Evolutionary conservation across 2,113 vertebrate genomes (phyloP), one percentile per base, ranked within the genome.

Genomic region (Cochlearius cochlearius): DNA sequence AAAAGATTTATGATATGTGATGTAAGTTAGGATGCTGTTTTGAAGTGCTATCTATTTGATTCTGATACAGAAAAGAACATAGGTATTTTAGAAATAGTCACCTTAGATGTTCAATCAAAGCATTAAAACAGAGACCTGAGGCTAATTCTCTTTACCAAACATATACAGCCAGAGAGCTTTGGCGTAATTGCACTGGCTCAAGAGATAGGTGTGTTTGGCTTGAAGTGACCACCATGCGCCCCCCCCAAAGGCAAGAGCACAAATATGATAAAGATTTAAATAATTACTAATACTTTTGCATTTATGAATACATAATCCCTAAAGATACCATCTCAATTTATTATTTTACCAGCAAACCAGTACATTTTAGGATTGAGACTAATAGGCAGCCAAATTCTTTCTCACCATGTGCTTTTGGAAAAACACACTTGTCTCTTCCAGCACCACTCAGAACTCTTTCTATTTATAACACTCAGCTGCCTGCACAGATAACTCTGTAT

Each of bases 401-500:
- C 79, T 94, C 26, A 73, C 19, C 10, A 36, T 10, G 34, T 39
- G 14, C 38, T 88, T 87, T 50, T 59, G 27, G 69, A 85, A 92
- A 96, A 88, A 69, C 15, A 90, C 43, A 53, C 53, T 92, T 67
- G 25, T 32, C 26, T 83, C 39, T 88, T 87, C 60, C 68, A 96
- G 76, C 71, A 86, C 36, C 53, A 77, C 63, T 92, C 78, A 90
- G 63, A 93, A 63, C 19, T 67, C 30, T 66, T 77, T 76, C 71
- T 90, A 66, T 96, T 96, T 96, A 73, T 66, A 94, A 84, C 10
- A 59, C 75, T 81, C 38, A 69, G 17, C 75, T 94, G 50, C 43
- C 74, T 79, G 43, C 84, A 69, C 8, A 95, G 76, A 83, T 85
- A 91, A 63, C 16, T 53, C 21, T 26, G n/a, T 25, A 23, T 45